Base-by-base conservation (phyloP, 2,797 vertebrate species). In the Merluccius polli region DNA sequence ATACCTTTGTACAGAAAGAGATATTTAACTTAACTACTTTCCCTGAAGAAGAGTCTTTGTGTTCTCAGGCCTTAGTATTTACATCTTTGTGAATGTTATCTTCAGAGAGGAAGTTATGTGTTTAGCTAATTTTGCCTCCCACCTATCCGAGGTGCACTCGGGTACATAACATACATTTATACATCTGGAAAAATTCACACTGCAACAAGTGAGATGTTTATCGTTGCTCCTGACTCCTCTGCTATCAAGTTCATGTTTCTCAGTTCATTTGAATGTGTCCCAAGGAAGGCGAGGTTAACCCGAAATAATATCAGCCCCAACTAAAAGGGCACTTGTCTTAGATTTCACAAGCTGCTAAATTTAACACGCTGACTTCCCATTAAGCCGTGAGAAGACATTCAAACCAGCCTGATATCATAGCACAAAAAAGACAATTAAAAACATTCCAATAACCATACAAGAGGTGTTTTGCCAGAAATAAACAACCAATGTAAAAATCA, bases 361-460 rank as follows among this genome's bases (percentile, higher is more conserved):
- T 90, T 91, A 91, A 88, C 95, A 85, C 75, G 86, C 88, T 0
- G 93, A 92, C 78, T 94, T 94, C 79, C 77, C 90, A 79, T 84
- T 38, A 85, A 85, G 78, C 82, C 48, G 73, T 0, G 74, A 80
- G 74, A 74, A 82, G 79, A 38, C 70, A 70, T 75, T 77, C n/a
- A 33, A 70, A 31, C 33, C 32, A n/a, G 70, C 31, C 33, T 71
- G 31, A 36, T 33, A 71, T 71, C 70, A 69, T 15, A 32, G 67
- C 67, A 69, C 12, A 16, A 68, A 67, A 68, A 69, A 69, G 29
- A 69, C 29, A 31, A 70, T 31, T 16, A n/a, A 33, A 36, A 71
- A 71, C 31, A 36, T 33, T 11, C 30, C 31, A 24, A n/a, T n/a
- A 31, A 5, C 15, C 21, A 24, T 10, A 59, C 52, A n/a, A n/a